Base-by-base conservation (phyloP, 2,888 invertebrate genomes). In the Sphaeridia pumilis region DNA sequence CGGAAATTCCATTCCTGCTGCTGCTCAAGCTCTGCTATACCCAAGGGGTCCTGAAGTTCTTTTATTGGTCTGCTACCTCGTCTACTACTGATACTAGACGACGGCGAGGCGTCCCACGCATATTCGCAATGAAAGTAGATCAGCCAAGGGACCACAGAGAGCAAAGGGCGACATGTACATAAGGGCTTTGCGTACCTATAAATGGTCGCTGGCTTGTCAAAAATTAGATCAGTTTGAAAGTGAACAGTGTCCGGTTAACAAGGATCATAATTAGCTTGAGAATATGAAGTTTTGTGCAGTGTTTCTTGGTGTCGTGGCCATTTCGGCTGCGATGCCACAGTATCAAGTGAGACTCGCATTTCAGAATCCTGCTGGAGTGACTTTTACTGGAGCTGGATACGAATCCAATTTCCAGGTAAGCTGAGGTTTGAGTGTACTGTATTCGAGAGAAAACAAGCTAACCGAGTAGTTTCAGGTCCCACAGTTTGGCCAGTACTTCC, bases 301-400 rank as follows among this genome's bases (percentile, higher is more conserved):
- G 50, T 46, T 61, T 55, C 55, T 60, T 47, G 58, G 61, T 55
- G 49, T 59, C 53, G 48, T 59, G 63, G 60, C 60, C 58, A 59
- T 58, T 46, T 63, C 58, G 43, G 52, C 51, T 43, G 63, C 61
- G 36, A 17, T 38, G 38, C 38, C 38, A 7, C 49, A 38, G 27
- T 52, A 49, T 44, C 61, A 69, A 21, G 69, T 74, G n/a, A 67
- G 68, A 42, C 69, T 73, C 67, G 72, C 74, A n/a, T 74, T 70
- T 63, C 65, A 70, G 31, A 75, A 72, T 69, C 76, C 77, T 4
- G 77, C 76, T 3, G 76, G 74, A 58, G 75, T 77, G 10, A 75
- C 73, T 21, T 76, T 76, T 64, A 49, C 57, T 46, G 62, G 62
- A 56, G 55, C 56, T 47, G 61, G 60, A 56, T 47, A 54, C 48